Evolutionary conservation across 2,113 vertebrate genomes (phyloP).

Genomic region (Oreochromis niloticus): DNA sequence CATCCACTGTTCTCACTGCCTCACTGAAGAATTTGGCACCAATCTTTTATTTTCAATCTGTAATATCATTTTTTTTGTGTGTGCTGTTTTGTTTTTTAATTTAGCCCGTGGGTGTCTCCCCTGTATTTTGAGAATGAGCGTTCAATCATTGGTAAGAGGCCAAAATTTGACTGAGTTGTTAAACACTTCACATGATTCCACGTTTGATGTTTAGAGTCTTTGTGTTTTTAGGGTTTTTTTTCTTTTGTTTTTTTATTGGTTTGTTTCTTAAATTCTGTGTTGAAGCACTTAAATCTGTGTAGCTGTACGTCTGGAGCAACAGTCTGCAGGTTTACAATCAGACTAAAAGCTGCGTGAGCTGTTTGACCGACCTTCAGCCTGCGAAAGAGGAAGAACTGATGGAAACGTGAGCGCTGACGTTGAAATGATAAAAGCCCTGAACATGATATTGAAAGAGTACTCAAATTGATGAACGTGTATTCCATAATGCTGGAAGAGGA

Average conservation of each 20-base stretch:
- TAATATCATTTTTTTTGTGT: neutral
- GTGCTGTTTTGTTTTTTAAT: neutral
- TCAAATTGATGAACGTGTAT: conserved; percentile 3
- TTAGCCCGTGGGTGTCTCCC: conserved; percentile 19
- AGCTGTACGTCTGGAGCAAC: conserved; percentile 4
- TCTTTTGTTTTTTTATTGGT: neutral
- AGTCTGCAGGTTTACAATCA: conserved; percentile 6
- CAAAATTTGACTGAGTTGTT: conserved; percentile 24
- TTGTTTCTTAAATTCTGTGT: neutral
- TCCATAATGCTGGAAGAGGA: conserved; percentile 48
- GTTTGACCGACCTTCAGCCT: neutral
- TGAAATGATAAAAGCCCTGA: neutral
- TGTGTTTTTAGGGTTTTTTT: neutral
- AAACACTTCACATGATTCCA: conserved; percentile 48
- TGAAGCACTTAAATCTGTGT: conserved; percentile 7
- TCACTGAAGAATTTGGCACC: conserved; percentile 12
- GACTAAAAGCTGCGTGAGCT: neutral
- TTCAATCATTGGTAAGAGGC: conserved; percentile 8
- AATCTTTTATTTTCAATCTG: neutral
- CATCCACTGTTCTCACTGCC: neutral
- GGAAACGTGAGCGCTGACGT: neutral
- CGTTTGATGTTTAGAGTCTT: conserved; percentile 23
- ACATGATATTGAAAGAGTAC: neutral
- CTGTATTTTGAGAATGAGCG: conserved; percentile 34
- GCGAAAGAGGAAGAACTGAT: neutral